A percentile compares a stretch with the other conserved stretches of the same genome.
Evolutionary conservation across 2,113 vertebrate species (phyloP).

Genomic region (sheep (Ovis aries)): DNA sequence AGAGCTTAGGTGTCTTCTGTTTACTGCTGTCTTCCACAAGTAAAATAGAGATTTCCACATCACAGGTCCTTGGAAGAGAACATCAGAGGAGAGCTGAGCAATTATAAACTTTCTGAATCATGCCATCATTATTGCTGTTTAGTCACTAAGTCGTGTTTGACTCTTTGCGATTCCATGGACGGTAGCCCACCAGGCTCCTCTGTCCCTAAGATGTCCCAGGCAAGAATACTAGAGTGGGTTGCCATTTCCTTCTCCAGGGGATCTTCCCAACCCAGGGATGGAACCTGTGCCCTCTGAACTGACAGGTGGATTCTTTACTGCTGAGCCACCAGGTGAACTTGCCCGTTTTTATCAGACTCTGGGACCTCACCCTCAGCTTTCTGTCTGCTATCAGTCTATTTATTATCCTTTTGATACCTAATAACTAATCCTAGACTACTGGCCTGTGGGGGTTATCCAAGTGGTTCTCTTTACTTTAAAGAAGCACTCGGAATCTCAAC

Average conservation of each 20-base stretch:
- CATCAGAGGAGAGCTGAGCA: background rate
- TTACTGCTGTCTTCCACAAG: background rate
- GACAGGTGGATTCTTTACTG: background rate
- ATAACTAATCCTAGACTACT: background rate
- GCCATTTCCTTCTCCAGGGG: background rate
- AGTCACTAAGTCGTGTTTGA: rapidly evolving
- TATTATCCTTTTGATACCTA: background rate
- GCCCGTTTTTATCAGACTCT: background rate
- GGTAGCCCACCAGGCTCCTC: background rate
- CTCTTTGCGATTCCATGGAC: background rate
- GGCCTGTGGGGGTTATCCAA: background rate
- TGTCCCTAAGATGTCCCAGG: background rate
- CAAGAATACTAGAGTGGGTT: background rate
- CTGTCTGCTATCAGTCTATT: background rate
- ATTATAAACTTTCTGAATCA: background rate
- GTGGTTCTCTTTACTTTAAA: background rate
- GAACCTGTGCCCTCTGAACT: background rate
- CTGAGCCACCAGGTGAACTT: background rate
- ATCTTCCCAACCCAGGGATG: background rate
- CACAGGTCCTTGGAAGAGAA: background rate
- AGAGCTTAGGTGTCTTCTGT: background rate
- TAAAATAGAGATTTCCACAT: background rate
- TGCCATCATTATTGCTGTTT: background rate
- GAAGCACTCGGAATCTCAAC: background rate
- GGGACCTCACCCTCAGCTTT: background rate